Percentiles rank a stretch among this genome's conserved stretches.
These are phyloP conservation scores for Aldrovandia affinis DNA, from an alignment of 2,797 vertebrate genomes.

Conservation along the genomic window DNA sequence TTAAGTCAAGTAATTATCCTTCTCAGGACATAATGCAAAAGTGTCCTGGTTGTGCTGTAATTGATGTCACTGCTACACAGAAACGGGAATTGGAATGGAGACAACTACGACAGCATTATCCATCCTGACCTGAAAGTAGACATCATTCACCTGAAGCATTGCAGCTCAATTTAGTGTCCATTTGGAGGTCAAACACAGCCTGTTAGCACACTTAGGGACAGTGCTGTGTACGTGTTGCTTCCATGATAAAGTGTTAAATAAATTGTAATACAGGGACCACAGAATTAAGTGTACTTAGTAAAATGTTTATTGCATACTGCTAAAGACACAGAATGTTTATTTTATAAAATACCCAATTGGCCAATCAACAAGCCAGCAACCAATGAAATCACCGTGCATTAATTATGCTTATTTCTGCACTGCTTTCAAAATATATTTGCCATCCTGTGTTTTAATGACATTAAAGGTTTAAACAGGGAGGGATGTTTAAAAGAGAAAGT, in stretches of 20 bases:
- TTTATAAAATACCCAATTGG: neutral
- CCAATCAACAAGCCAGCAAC: neutral
- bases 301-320: neutral
- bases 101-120: constrained; percentile 76
- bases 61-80: constrained; percentile 22
- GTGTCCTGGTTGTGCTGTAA: constrained; percentile 9
- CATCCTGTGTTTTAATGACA: neutral
- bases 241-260: neutral
- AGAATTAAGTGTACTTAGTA: neutral
- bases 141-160: constrained; percentile 77
- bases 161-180: constrained; percentile 80
- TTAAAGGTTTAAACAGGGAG: too few species aligned
- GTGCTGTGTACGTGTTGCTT: neutral
- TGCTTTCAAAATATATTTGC: neutral
- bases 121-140: constrained; percentile 75
- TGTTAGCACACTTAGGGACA: constrained; percentile 68
- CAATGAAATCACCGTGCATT: neutral
- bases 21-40: constrained; percentile 23
- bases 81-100: constrained; percentile 65
- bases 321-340: neutral
- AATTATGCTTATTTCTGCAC: neutral
- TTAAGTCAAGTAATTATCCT: constrained; percentile 17
- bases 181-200: constrained; percentile 77
- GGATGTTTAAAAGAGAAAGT: neutral
- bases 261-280: neutral